Evolutionary conservation across 1,140 invertebrate species (phyloP).

Genomic region (Pogonomyrmex barbatus): DNA sequence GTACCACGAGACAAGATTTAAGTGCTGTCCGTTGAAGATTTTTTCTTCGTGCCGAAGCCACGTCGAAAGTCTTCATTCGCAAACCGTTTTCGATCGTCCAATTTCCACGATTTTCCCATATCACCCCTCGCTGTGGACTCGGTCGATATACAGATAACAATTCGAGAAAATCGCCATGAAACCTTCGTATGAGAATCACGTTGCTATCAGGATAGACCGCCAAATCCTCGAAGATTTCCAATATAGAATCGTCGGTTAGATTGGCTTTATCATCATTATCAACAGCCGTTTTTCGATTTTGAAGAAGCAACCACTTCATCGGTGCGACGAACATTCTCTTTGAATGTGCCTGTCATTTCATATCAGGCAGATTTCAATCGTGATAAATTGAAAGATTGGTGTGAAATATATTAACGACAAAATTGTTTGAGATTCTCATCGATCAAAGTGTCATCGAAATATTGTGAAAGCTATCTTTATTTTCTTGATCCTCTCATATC

Average conservation of each 20-base stretch:
- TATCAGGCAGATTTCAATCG: background rate
- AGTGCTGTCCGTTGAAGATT: conserved; percentile 74
- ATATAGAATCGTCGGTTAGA: background rate
- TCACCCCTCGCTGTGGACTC: conserved; percentile 58
- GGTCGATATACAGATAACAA: conserved; percentile 77
- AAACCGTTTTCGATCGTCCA: conserved; percentile 75
- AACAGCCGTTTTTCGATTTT: conserved; percentile 51
- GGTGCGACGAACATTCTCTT: conserved; percentile 76
- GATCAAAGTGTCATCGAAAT: background rate
- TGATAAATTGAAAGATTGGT: conserved; percentile 8
- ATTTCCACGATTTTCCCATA: conserved; percentile 73
- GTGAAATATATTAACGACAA: background rate
- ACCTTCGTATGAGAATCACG: conserved; percentile 63
- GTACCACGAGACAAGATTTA: conserved; percentile 80
- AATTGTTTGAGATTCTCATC: background rate
- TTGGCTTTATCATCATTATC: conserved; percentile 32
- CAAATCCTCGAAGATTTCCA: conserved; percentile 63
- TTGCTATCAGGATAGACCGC: conserved; percentile 78
- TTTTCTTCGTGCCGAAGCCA: conserved; percentile 72
- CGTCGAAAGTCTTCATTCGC: conserved; percentile 4
- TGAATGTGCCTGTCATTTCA: conserved; percentile 63
- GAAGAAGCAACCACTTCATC: conserved; percentile 78
- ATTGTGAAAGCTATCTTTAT: background rate
- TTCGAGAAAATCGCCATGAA: conserved; percentile 41
- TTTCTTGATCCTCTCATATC: background rate